These are phyloP conservation scores for Dissostichus mawsoni DNA, from an alignment of 2,113 vertebrate species.

Conservation along the genomic window DNA sequence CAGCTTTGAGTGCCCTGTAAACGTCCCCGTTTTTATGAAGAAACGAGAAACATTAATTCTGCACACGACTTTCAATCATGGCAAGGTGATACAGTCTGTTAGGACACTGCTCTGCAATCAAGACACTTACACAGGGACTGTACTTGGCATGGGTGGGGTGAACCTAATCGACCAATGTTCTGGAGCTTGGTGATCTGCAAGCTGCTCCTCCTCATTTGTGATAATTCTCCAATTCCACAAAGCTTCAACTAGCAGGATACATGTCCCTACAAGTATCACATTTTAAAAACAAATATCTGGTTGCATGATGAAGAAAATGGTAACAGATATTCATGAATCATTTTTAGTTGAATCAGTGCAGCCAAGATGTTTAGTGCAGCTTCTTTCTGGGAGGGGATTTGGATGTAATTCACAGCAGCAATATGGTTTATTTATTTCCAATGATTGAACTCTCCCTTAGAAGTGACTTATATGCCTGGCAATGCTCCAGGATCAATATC, in stretches of 20 bases:
- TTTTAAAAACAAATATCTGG: neutral
- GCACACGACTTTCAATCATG: constrained; percentile 34
- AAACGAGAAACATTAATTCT: constrained; percentile 35
- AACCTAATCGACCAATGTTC: constrained; percentile 66
- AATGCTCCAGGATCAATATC: constrained; percentile 60
- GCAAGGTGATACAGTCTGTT: constrained; percentile 30
- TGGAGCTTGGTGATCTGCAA: constrained; percentile 56
- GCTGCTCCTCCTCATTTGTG: constrained; percentile 57
- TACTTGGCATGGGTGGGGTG: constrained; percentile 57
- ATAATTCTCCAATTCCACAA: constrained; percentile 20
- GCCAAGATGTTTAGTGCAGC: neutral
- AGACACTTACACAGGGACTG: constrained; percentile 48
- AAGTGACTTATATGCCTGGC: constrained; percentile 61
- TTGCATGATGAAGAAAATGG: neutral
- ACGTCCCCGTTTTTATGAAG: constrained; percentile 17
- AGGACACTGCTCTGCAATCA: constrained; percentile 60
- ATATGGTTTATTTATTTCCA: constrained; percentile 23
- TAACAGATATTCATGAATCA: neutral
- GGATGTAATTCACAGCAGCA: constrained; percentile 17
- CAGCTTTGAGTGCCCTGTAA: constrained; percentile 9
- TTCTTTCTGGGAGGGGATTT: constrained; percentile 8
- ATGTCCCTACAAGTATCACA: neutral
- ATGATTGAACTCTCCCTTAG: constrained; percentile 47
- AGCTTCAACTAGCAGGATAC: neutral
- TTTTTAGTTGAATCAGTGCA: neutral